Base-by-base conservation (phyloP, 2,888 invertebrate species). In the Polydrusus tereticollis region DNA sequence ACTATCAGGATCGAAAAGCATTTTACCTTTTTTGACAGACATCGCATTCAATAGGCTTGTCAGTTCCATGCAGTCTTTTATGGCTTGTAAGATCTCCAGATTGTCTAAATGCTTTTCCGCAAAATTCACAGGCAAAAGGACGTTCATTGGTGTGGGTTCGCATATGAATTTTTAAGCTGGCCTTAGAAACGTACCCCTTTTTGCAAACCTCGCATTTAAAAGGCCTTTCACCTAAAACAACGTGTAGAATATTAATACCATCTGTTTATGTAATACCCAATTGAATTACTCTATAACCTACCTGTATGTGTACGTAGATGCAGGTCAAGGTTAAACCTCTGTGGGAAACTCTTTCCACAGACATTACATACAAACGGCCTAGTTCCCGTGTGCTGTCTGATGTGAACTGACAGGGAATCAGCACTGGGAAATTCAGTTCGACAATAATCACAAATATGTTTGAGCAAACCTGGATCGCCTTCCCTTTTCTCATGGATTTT, bases 121-220 rank as follows among this genome's bases (percentile, higher is more conserved):
- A 86, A 77, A 85, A 85, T 73, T 86, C 84, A 72, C 86, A 86
- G 52, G 83, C 85, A 77, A 85, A 86, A 3, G 86, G 86, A 41
- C 86, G 77, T 76, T 86, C 86, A 72, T 86, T 86, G 2, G 86
- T 86, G 73, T 86, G 86, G 0, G 86, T 86, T 33, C 86, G 75
- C 86, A 86, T 86, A 73, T 86, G 86, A 68, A 86, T 86, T 78
- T 86, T 86, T 64, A 86, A 79, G 74, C 86, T 86, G 0, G 86
- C 86, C 75, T 86, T 86, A 5, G 86, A 86, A 8, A 86, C 86
- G 74, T 86, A 86, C 23, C 85, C 85, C 74, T 86, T 86, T 79
- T 85, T 85, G 74, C 86, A 86, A 4, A 86, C 79, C 78, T 86
- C 86, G 75, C 86, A 86, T 36, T 83, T 82, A 71, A 86, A 86